A percentile compares a stretch with the other conserved stretches of the same genome.
phyloP scores from a whole-genome alignment of 1,140 invertebrate species.

The Drosophila insularis region DNA sequence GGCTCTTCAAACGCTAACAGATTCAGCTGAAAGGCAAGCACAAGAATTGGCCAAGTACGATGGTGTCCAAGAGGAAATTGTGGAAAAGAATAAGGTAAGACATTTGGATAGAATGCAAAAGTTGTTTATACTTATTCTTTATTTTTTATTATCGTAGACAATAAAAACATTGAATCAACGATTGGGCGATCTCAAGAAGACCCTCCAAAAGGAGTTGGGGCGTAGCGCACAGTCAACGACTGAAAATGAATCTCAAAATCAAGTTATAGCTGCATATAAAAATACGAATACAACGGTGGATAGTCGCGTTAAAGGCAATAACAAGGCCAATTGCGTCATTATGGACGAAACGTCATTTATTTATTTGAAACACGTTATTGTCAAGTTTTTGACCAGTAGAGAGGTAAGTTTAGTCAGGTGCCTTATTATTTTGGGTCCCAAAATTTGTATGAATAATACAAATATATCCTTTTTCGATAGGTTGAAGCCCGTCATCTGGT shows the following conservation, averaged over 20 bases:
- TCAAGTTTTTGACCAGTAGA: slow-evolving; percentile 94
- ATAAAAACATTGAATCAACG: slow-evolving; percentile 94
- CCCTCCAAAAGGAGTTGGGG: slow-evolving; percentile 91
- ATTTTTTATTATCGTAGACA: slow-evolving; percentile 83
- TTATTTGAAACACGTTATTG: slow-evolving; percentile 95
- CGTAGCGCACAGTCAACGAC: slow-evolving; percentile 81
- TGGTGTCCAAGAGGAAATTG: slow-evolving; percentile 89
- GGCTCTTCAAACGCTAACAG: slow-evolving; percentile 83
- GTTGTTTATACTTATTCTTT: neutral
- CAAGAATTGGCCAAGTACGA: slow-evolving; percentile 85
- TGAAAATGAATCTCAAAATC: slow-evolving; percentile 52
- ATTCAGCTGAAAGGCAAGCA: slow-evolving; percentile 84
- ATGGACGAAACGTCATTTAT: slow-evolving; percentile 84
- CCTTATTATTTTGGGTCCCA: too few relatives aligned
- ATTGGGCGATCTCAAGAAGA: slow-evolving; percentile 94
- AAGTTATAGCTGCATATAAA: slow-evolving; percentile 45
- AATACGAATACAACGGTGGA: slow-evolving; percentile 38
- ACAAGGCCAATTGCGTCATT: slow-evolving; percentile 82
- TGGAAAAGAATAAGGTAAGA: slow-evolving; percentile 89
- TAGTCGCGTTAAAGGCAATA: slow-evolving; percentile 31
- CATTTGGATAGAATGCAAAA: neutral
- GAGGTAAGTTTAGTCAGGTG: slow-evolving; percentile 84
- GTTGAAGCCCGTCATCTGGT: slow-evolving; percentile 94
- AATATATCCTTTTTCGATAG: slow-evolving; percentile 32
- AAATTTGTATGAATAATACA: neutral